Conservation (phyloP, 2,797 vertebrate species). For the Sitta carolinensis region DNA sequence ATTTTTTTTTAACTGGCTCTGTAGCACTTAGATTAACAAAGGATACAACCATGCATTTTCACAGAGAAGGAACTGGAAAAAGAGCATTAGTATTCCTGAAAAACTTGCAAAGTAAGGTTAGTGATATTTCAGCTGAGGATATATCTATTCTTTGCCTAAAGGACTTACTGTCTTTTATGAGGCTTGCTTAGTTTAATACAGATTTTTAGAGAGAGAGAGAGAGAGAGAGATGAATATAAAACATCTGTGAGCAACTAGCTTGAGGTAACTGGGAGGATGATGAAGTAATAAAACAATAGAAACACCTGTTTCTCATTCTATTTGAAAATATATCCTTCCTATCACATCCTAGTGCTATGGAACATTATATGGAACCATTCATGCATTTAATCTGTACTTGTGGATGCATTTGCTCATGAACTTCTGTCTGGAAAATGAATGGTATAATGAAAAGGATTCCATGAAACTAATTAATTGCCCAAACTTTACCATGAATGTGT, state of each 20-base stretch:
- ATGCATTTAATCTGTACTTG: background rate
- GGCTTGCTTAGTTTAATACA: background rate
- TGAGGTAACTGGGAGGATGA: background rate
- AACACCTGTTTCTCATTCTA: background rate
- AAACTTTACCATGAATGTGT: background rate
- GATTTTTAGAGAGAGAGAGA: background rate
- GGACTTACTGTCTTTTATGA: background rate
- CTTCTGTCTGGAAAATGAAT: background rate
- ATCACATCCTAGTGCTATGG: background rate
- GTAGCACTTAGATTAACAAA: background rate
- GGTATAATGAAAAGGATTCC: background rate
- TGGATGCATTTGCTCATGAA: background rate
- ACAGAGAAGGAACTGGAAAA: background rate
- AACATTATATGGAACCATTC: background rate
- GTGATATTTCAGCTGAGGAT: background rate
- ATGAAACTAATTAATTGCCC: background rate
- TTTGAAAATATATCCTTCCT: background rate
- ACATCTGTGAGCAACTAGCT: background rate
- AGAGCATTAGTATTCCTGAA: fast-evolving
- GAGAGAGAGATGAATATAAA: background rate
- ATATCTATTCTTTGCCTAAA: background rate
- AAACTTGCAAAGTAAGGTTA: background rate
- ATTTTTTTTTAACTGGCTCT: background rate
- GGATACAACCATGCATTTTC: background rate
- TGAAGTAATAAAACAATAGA: background rate